Conservation (phyloP, 2,888 invertebrate genomes). For the Halictus ligatus region DNA sequence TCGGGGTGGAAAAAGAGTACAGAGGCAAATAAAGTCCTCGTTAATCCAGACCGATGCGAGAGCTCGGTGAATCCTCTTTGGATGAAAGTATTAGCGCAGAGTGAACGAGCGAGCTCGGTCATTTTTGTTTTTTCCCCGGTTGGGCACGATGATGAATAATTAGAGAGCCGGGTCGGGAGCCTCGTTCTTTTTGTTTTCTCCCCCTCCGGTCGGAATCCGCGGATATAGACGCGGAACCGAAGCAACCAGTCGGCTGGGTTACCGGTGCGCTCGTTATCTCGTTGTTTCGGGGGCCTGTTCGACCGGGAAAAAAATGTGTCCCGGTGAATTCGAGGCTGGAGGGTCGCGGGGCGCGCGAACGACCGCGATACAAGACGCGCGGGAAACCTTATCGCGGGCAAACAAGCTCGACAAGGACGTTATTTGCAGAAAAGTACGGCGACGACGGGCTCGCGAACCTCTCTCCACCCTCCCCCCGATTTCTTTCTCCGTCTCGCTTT, state of each 20-base stretch:
- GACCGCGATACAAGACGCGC: slow-evolving; percentile 34
- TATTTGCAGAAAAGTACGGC: slow-evolving; percentile 47
- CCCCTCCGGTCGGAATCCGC: slow-evolving; percentile 47
- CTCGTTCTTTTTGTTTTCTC: slow-evolving; percentile 39
- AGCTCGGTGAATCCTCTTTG: slow-evolving; percentile 65
- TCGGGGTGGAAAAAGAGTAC: slow-evolving; percentile 36
- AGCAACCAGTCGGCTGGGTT: slow-evolving; percentile 45
- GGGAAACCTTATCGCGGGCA: slow-evolving; percentile 55
- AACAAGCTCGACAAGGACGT: slow-evolving; percentile 51
- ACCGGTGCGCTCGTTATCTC: slow-evolving; percentile 61
- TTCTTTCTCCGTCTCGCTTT: not conserved
- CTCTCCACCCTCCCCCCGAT: not conserved
- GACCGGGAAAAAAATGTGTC: slow-evolving; percentile 35
- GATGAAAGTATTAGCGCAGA: slow-evolving; percentile 67
- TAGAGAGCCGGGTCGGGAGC: slow-evolving; percentile 52
- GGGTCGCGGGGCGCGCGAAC: slow-evolving; percentile 27
- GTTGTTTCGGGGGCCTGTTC: slow-evolving; percentile 57
- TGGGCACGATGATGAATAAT: slow-evolving; percentile 70
- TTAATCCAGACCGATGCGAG: slow-evolving; percentile 61
- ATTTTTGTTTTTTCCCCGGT: slow-evolving; percentile 58
- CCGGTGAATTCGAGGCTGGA: slow-evolving; percentile 45
- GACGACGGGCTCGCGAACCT: not conserved
- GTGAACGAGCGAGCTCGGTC: slow-evolving; percentile 50
- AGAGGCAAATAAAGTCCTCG: slow-evolving; percentile 52
- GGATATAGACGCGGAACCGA: slow-evolving; percentile 49